Conservation (phyloP, 2,888 invertebrate species). For the Conistra vaccinii region DNA sequence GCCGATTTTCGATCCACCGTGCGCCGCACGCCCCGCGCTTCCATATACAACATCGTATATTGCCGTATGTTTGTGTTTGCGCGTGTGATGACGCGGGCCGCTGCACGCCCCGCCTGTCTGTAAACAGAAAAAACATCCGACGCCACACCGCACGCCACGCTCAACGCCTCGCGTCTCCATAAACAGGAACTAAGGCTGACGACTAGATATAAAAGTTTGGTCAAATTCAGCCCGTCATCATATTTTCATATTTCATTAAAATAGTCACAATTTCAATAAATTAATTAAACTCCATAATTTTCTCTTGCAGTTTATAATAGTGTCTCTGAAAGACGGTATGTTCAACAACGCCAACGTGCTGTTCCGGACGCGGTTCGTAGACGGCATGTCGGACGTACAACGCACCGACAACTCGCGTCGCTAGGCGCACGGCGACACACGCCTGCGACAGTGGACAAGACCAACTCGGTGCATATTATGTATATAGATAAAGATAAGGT, state of each 20-base stretch:
- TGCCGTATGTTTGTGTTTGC: too few relatives aligned
- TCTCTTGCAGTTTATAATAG: slow-evolving; percentile 97
- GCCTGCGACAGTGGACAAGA: too few relatives aligned
- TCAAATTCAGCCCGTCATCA: too few relatives aligned
- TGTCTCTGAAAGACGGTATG: slow-evolving; percentile 99
- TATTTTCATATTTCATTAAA: background rate
- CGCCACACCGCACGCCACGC: too few relatives aligned
- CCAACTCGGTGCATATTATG: background rate
- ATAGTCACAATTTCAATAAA: background rate
- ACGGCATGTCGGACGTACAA: slow-evolving; percentile 97
- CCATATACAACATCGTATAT: too few relatives aligned
- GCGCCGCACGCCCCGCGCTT: too few relatives aligned
- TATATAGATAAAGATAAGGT: too few relatives aligned
- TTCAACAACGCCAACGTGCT: slow-evolving; percentile 99
- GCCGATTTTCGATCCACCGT: too few relatives aligned
- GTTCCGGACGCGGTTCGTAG: slow-evolving; percentile 98
- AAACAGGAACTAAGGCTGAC: background rate
- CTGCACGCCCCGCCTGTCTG: too few relatives aligned
- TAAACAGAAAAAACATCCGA: too few relatives aligned
- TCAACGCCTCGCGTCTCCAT: too few relatives aligned
- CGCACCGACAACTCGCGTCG: slow-evolving; percentile 88
- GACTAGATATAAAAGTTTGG: background rate
- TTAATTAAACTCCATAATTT: background rate
- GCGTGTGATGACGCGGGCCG: too few relatives aligned
- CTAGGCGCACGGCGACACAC: slow-evolving; percentile 32